phyloP scores from a whole-genome alignment of 1,140 invertebrate genomes.

The Artemia franciscana region DNA sequence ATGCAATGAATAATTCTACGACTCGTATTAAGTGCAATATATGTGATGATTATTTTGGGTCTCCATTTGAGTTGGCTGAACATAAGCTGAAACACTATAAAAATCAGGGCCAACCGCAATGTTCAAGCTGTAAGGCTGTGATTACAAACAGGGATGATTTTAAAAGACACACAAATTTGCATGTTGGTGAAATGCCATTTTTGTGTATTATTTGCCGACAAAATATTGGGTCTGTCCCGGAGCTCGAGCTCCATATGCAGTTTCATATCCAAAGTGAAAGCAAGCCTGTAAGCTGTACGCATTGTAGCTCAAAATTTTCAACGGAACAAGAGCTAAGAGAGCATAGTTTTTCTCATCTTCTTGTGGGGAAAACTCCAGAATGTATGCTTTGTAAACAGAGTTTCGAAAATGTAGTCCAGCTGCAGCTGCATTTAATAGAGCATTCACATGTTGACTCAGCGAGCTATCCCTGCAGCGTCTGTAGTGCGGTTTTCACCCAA shows the following conservation, averaged over 20 bases:
- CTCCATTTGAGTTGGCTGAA: slow-evolving; percentile 55
- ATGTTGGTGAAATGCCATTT: slow-evolving; percentile 32
- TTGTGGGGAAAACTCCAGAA: slow-evolving; percentile 29
- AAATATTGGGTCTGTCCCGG: slow-evolving; percentile 64
- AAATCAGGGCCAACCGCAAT: slow-evolving; percentile 42
- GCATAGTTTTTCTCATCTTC: slow-evolving; percentile 33
- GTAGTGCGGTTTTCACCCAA: slow-evolving; percentile 60
- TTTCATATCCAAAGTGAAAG: slow-evolving; percentile 30
- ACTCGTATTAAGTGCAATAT: slow-evolving; percentile 68
- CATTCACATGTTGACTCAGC: slow-evolving; percentile 64
- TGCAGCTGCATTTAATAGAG: slow-evolving; percentile 75
- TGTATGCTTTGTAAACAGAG: slow-evolving; percentile 46
- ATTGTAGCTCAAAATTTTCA: slow-evolving; percentile 40
- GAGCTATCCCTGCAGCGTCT: slow-evolving; percentile 64
- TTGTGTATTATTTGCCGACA: slow-evolving; percentile 70
- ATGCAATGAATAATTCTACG: slow-evolving; percentile 32
- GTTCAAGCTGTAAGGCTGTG: slow-evolving; percentile 42
- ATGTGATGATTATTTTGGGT: slow-evolving; percentile 72
- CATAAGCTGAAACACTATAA: slow-evolving; percentile 82
- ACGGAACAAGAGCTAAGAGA: slow-evolving; percentile 37
- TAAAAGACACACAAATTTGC: slow-evolving; percentile 52
- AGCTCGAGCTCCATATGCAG: slow-evolving; percentile 62
- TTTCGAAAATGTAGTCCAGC: slow-evolving; percentile 42
- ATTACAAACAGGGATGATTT: slow-evolving; percentile 50
- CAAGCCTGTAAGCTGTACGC: slow-evolving; percentile 36